phyloP scores from a whole-genome alignment of 2,113 vertebrate genomes.

The Rhinolophus sinicus region DNA sequence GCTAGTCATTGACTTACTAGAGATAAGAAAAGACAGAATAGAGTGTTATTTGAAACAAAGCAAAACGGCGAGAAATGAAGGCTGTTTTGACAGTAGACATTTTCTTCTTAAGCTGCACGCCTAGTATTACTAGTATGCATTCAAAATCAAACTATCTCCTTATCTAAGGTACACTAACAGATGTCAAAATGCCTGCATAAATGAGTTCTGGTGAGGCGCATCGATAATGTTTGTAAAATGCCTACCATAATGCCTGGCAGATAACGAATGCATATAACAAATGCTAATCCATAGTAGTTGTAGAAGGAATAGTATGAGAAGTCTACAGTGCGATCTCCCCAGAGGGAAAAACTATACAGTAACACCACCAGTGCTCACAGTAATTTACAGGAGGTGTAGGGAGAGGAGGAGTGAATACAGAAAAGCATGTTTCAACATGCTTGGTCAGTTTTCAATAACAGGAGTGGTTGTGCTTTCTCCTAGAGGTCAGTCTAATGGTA shows the following conservation, averaged over 20 bases:
- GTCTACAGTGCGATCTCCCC: not conserved
- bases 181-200: not conserved
- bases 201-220: not conserved
- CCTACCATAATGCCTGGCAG: not conserved
- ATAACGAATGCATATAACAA: not conserved
- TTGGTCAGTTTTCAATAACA: not conserved
- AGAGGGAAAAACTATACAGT: not conserved
- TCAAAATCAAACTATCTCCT: not conserved
- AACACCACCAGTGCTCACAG: not conserved
- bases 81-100: not conserved
- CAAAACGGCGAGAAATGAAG: not conserved
- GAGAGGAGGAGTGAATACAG: not conserved
- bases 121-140: not conserved
- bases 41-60: not conserved
- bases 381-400: not conserved
- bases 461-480: not conserved
- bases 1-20: not conserved
- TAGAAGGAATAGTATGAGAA: not conserved
- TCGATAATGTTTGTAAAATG: not conserved
- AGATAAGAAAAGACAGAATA: conserved; percentile 1
- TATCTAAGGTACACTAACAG: not conserved
- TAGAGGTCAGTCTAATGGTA: not conserved
- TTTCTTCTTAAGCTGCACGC: not conserved
- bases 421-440: not conserved
- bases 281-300: not conserved